Conservation (phyloP, 2,113 vertebrate species). For the Equus przewalskii region DNA sequence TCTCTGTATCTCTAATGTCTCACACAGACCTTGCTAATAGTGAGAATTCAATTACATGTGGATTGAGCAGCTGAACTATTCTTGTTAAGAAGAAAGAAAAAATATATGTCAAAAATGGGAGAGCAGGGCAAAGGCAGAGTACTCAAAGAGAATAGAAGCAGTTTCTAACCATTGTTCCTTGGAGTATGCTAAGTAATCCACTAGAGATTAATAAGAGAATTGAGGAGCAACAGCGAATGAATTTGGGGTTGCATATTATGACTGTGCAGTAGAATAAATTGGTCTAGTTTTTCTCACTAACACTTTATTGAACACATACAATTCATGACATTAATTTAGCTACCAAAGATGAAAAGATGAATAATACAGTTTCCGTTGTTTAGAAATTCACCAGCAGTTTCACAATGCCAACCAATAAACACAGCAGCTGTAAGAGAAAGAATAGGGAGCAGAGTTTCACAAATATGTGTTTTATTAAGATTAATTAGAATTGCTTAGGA, state of each 20-base stretch:
- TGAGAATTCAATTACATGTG: not conserved
- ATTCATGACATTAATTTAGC: not conserved
- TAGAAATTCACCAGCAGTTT: not conserved
- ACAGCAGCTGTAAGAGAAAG: not conserved
- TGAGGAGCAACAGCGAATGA: not conserved
- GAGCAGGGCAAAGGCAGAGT: not conserved
- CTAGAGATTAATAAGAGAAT: not conserved
- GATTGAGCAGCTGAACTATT: not conserved
- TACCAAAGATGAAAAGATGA: not conserved
- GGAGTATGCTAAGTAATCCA: not conserved
- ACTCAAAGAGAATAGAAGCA: not conserved
- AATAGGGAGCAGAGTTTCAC: not conserved
- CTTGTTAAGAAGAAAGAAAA: not conserved
- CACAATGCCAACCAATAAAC: not conserved
- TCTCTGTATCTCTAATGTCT: not conserved
- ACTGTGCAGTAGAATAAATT: not conserved
- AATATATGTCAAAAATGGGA: not conserved
- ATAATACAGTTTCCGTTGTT: not conserved
- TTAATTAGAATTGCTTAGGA: not conserved
- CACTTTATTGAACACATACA: not conserved
- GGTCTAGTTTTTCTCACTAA: not conserved
- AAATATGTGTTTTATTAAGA: not conserved
- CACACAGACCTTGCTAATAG: not conserved
- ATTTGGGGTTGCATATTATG: not conserved
- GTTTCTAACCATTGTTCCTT: not conserved